A percentile compares a stretch with the other conserved stretches of the same genome.
phyloP scores from a whole-genome alignment of 2,797 vertebrate genomes.

The Hafferia zeledoni region DNA sequence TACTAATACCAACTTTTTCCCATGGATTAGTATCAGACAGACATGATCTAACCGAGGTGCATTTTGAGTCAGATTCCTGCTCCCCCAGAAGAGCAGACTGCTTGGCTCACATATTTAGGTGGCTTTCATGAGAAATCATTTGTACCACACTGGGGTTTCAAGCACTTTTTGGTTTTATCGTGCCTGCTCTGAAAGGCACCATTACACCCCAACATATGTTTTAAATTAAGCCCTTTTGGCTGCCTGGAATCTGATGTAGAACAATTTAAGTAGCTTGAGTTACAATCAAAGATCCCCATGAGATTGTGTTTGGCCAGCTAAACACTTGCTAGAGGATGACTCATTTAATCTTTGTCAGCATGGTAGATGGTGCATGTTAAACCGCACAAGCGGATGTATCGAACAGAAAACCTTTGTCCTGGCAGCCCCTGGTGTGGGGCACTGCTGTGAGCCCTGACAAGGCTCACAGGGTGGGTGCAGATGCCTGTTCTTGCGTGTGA shows the following conservation, averaged over 20 bases:
- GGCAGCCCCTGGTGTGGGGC: not conserved
- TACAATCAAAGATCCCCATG: not conserved
- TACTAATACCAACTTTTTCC: conserved; percentile 41
- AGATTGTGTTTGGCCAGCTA: not conserved
- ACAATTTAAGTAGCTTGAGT: conserved; percentile 20
- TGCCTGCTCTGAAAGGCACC: not conserved
- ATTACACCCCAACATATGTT: not conserved
- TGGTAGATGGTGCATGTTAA: conserved; percentile 19
- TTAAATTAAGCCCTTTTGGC: not conserved
- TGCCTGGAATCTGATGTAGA: not conserved
- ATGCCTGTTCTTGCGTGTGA: not conserved
- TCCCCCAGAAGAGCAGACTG: not conserved
- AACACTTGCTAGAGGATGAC: conserved; percentile 8
- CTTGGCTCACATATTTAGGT: not conserved
- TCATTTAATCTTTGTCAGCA: conserved; percentile 24
- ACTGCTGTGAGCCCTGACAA: not conserved
- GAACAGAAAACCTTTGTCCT: conserved; percentile 26
- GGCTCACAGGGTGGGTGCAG: not conserved
- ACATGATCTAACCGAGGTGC: conserved; percentile 9
- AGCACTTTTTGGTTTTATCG: not conserved
- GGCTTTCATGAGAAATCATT: not conserved
- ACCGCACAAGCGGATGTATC: not conserved
- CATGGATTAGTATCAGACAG: conserved; percentile 33
- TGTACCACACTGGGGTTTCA: not conserved
- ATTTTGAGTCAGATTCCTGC: not conserved